phyloP scores from a whole-genome alignment of 2,113 vertebrate genomes.

The Ophthalmolycus amberensis region DNA sequence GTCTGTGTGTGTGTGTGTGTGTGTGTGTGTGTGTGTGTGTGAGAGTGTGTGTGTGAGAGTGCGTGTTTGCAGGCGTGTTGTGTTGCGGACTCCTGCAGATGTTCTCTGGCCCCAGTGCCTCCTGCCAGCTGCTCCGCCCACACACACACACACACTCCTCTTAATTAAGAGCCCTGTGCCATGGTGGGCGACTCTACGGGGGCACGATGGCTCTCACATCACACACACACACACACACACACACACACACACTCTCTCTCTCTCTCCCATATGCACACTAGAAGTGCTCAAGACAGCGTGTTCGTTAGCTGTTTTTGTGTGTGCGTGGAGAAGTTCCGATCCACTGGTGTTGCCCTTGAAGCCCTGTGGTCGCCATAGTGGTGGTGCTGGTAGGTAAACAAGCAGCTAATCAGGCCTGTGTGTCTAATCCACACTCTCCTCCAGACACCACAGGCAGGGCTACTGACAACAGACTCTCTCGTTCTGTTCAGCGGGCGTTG shows the following conservation, averaged over 20 bases:
- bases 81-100: conserved; percentile 91
- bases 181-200: conserved; percentile 67
- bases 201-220: conserved; percentile 55
- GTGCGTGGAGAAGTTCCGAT: conserved; percentile 50
- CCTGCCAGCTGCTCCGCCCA: conserved; percentile 97
- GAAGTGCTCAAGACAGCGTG: conserved; percentile 35
- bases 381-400: conserved; percentile 71
- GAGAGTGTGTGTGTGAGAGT: neutral
- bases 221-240: conserved; percentile 40
- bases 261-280: conserved; percentile 7
- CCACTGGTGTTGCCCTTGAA: conserved; percentile 69
- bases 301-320: conserved; percentile 38
- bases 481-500: conserved; percentile 18
- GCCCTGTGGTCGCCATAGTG: conserved; percentile 56
- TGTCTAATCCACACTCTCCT: conserved; percentile 65
- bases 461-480: conserved; percentile 52
- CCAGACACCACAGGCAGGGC: conserved; percentile 52
- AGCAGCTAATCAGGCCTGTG: conserved; percentile 70
- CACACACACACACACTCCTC: conserved; percentile 82
- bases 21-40: conserved; percentile 17
- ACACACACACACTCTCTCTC: neutral
- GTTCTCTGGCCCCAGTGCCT: conserved; percentile 94
- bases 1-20: conserved; percentile 15
- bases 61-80: conserved; percentile 36
- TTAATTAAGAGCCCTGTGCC: conserved; percentile 77